phyloP scores from a whole-genome alignment of 2,113 vertebrate species.

The Passer montanus region DNA sequence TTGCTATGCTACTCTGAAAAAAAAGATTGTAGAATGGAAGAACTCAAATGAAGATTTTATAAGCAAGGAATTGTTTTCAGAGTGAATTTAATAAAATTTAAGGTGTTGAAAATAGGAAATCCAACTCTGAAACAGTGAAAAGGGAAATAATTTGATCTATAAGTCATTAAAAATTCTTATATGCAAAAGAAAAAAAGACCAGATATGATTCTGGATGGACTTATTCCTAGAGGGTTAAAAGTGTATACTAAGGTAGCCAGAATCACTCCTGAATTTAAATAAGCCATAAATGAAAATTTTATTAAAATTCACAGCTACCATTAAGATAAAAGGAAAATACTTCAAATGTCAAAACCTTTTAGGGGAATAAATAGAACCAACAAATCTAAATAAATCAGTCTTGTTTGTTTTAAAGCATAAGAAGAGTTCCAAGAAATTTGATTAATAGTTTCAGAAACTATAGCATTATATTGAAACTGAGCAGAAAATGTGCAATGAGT shows the following conservation, averaged over 20 bases:
- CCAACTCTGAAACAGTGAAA: neutral
- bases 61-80: neutral
- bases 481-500: neutral
- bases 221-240: neutral
- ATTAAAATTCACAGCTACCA: neutral
- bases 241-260: neutral
- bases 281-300: neutral
- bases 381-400: neutral
- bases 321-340: neutral
- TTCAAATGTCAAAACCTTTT: neutral
- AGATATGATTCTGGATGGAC: neutral
- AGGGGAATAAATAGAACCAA: neutral
- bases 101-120: neutral
- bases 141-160: neutral
- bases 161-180: neutral
- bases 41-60: neutral
- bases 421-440: neutral
- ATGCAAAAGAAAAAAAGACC: neutral
- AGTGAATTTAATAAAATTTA: neutral
- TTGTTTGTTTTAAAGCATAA: neutral
- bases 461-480: neutral
- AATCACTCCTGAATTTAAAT: neutral
- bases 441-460: neutral
- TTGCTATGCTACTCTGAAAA: neutral
- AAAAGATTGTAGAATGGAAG: neutral